Percentiles rank a stretch among this genome's conserved stretches.
phyloP scores from a whole-genome alignment of 1,140 invertebrate species.

The Agraylea sexmaculata region DNA sequence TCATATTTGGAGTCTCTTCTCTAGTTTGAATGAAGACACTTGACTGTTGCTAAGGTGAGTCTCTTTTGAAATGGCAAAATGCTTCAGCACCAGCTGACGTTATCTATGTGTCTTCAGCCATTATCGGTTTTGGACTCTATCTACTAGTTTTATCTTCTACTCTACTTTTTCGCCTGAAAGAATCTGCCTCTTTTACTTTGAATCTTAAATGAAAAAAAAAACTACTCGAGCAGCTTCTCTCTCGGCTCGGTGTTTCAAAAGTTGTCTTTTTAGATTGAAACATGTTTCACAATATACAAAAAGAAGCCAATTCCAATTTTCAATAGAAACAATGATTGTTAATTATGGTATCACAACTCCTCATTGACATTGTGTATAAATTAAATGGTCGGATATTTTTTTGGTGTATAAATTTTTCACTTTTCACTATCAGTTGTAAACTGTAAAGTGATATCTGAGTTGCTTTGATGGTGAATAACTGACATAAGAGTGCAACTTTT shows the following conservation, averaged over 20 bases:
- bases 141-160: constrained; percentile 19
- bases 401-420: no score
- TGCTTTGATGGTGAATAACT: not conserved
- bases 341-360: no score
- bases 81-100: constrained; percentile 9
- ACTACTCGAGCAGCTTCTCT: no score
- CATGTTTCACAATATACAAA: not conserved
- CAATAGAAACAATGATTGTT: not conserved
- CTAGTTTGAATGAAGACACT: no score
- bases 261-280: no score
- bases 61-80: constrained; percentile 9
- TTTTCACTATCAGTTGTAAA: constrained; percentile 1
- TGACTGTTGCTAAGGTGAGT: no score
- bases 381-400: no score
- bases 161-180: constrained; percentile 12
- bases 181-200: constrained; percentile 15
- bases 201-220: constrained; percentile 16
- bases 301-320: not conserved
- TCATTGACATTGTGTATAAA: no score
- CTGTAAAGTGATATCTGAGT: not conserved
- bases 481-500: not conserved
- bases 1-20: no score
- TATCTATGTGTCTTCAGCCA: constrained; percentile 14
- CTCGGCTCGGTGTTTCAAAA: no score
- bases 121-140: constrained; percentile 19